A percentile compares a stretch with the other conserved stretches of the same genome.
Conservation (phyloP, 2,888 invertebrate species). For the Argyra leucocephala region DNA sequence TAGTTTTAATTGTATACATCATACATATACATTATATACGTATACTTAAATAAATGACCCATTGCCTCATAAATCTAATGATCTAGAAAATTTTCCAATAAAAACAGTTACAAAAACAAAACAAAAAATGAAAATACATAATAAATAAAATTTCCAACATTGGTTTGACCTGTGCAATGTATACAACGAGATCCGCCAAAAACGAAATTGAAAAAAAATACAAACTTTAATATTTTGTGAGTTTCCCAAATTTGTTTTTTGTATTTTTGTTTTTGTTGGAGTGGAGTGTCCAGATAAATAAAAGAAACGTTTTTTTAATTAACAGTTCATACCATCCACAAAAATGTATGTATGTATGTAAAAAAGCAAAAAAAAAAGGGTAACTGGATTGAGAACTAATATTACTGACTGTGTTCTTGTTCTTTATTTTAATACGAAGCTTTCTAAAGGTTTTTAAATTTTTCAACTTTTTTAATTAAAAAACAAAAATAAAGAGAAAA, state of each 20-base stretch:
- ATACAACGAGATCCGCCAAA: no score
- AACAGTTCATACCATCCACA: background rate
- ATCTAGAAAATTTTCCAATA: background rate
- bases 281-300: background rate
- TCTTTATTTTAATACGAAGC: background rate
- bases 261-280: background rate
- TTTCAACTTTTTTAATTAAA: slow-evolving; percentile 2
- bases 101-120: background rate
- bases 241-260: no score
- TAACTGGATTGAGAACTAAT: background rate
- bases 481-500: background rate
- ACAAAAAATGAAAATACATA: background rate
- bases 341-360: no score
- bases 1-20: no score
- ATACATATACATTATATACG: no score
- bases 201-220: no score
- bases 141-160: no score
- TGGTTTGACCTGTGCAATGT: no score
- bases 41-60: background rate
- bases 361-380: no score
- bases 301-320: background rate
- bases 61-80: slow-evolving; percentile 6
- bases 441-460: background rate
- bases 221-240: no score
- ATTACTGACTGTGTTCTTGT: background rate